Conservation (phyloP, 2,113 vertebrate species). For the Mormyrus lacerda region DNA sequence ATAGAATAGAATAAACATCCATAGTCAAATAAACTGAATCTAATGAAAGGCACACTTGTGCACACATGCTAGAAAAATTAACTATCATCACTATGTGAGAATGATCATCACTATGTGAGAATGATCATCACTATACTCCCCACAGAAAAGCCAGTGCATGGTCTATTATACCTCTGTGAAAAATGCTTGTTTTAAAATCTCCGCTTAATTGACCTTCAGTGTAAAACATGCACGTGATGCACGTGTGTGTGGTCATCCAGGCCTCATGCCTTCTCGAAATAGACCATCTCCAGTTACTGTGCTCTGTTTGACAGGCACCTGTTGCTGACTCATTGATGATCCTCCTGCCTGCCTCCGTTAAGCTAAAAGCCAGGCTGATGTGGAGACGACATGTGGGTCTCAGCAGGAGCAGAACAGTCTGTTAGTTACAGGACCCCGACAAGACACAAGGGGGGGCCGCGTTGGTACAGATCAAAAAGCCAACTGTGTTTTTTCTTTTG, state of each 20-base stretch:
- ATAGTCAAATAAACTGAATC: neutral
- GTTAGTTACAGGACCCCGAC: neutral
- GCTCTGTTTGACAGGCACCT: constrained; percentile 25
- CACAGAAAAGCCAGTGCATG: neutral
- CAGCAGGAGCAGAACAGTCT: neutral
- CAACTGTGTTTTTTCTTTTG: neutral
- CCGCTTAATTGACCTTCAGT: neutral
- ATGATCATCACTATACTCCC: neutral
- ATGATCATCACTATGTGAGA: too few species aligned
- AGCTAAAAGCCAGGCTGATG: constrained; percentile 6
- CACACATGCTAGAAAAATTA: neutral
- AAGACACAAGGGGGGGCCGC: neutral
- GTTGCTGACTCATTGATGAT: constrained; percentile 28
- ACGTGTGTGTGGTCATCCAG: constrained; percentile 4
- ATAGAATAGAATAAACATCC: neutral
- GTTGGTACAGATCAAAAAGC: neutral
- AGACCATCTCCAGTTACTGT: constrained; percentile 5
- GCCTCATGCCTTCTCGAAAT: constrained; percentile 26
- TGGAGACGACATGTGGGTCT: neutral
- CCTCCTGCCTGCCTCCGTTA: neutral
- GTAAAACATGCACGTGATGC: neutral
- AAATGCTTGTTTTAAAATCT: neutral
- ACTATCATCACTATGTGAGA: neutral
- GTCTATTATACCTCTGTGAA: neutral
- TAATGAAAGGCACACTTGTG: neutral